phyloP scores from a whole-genome alignment of 2,797 vertebrate species.

The Cryptoblepharus egeriae region DNA sequence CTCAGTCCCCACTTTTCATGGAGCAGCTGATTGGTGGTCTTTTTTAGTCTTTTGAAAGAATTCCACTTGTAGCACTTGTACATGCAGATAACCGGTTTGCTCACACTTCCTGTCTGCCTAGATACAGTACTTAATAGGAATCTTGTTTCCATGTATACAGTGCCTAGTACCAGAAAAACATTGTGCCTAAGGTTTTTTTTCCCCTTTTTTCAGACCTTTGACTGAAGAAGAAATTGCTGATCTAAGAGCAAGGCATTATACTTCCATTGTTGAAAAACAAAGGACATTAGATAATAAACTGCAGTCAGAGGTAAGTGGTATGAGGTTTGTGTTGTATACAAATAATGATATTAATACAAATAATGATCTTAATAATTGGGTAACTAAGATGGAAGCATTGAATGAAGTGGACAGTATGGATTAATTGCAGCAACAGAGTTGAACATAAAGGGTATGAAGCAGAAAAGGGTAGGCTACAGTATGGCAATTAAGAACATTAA shows the following conservation, averaged over 20 bases:
- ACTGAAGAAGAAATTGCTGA: constrained; percentile 92
- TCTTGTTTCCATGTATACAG: not conserved
- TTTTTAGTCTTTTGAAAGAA: too few species aligned
- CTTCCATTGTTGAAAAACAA: constrained; percentile 90
- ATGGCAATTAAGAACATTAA: not conserved
- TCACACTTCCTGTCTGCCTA: not conserved
- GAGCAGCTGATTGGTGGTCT: not conserved
- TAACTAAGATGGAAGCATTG: not conserved
- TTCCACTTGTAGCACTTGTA: not conserved
- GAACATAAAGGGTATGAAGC: too few species aligned
- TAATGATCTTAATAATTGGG: not conserved
- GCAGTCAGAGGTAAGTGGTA: constrained; percentile 83
- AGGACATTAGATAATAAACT: constrained; percentile 86
- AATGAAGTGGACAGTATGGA: accelerated
- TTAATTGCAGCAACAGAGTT: not conserved
- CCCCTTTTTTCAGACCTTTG: constrained; percentile 82
- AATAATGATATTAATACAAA: not conserved
- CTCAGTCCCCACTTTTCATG: not conserved
- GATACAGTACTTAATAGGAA: not conserved
- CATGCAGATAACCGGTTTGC: not conserved
- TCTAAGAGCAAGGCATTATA: constrained; percentile 87
- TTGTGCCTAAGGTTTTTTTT: not conserved
- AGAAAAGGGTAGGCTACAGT: not conserved
- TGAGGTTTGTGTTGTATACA: accelerated
- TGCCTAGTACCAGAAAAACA: not conserved